phyloP scores from a whole-genome alignment of 2,888 invertebrate species.

The Cyclophora albipunctata region DNA sequence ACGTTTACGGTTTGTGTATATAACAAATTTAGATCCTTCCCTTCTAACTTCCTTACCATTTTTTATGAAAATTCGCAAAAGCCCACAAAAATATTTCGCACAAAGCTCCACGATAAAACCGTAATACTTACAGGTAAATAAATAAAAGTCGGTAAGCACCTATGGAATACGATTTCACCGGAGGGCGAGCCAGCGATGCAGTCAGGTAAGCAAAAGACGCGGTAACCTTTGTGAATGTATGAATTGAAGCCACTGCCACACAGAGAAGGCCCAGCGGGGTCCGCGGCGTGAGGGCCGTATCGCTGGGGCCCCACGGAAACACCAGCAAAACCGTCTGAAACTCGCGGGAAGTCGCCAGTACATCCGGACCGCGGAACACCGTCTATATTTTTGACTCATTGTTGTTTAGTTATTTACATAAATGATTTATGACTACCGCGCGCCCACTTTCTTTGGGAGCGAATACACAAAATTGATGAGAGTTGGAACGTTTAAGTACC shows the following conservation, averaged over 20 bases:
- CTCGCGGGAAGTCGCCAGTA: slow-evolving; percentile 48
- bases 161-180: background rate
- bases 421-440: slow-evolving; percentile 47
- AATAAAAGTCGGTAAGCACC: background rate
- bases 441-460: slow-evolving; percentile 35
- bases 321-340: slow-evolving; percentile 46
- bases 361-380: slow-evolving; percentile 46
- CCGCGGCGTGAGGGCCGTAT: too few species aligned
- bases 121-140: background rate
- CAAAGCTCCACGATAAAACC: too few species aligned
- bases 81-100: too few species aligned
- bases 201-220: background rate
- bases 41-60: too few species aligned
- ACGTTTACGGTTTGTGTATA: too few species aligned
- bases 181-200: background rate
- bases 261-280: too few species aligned
- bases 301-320: slow-evolving; percentile 30
- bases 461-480: slow-evolving; percentile 18
- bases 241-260: background rate
- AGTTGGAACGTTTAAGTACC: background rate
- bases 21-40: too few species aligned
- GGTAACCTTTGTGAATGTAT: background rate
- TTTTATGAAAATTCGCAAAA: too few species aligned
- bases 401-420: slow-evolving; percentile 55
- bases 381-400: slow-evolving; percentile 51